Percentiles rank a stretch among this genome's conserved stretches.
Evolutionary conservation across 2,888 invertebrate genomes (phyloP).

Genomic region (Cerastis leucographa): DNA sequence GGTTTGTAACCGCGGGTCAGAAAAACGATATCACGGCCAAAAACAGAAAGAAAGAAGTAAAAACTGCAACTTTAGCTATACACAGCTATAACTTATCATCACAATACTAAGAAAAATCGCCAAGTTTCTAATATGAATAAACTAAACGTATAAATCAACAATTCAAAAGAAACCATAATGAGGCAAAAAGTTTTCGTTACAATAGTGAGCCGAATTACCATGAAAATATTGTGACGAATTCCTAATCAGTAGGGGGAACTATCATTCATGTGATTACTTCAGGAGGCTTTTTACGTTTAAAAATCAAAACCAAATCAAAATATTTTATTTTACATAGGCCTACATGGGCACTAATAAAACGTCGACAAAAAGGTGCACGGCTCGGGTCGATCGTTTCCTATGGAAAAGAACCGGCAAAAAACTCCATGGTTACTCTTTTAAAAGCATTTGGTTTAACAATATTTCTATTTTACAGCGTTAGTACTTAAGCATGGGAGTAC

Average conservation of each 20-base stretch:
- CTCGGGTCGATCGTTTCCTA: too few relatives aligned
- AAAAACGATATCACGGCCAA: neutral
- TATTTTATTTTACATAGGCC: too few relatives aligned
- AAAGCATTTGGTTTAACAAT: too few relatives aligned
- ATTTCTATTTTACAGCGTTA: too few relatives aligned
- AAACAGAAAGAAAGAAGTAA: neutral
- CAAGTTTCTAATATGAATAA: constrained; percentile 29
- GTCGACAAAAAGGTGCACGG: too few relatives aligned
- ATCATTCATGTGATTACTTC: neutral
- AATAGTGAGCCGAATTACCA: constrained; percentile 39
- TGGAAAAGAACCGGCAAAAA: too few relatives aligned
- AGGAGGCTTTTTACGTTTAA: neutral
- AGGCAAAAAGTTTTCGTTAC: constrained; percentile 52
- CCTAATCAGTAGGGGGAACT: constrained; percentile 46
- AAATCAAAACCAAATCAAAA: too few relatives aligned
- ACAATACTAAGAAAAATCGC: constrained; percentile 18
- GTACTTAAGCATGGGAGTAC: too few relatives aligned
- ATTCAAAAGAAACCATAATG: constrained; percentile 53
- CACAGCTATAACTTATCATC: constrained; percentile 10
- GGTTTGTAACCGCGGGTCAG: neutral
- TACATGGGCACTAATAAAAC: too few relatives aligned
- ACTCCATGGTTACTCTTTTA: too few relatives aligned
- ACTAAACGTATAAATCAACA: constrained; percentile 61
- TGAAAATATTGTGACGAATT: constrained; percentile 59
- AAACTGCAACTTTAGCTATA: constrained; percentile 8